Conservation (phyloP, 2,888 invertebrate genomes). For the Drosophila peninsularis region DNA sequence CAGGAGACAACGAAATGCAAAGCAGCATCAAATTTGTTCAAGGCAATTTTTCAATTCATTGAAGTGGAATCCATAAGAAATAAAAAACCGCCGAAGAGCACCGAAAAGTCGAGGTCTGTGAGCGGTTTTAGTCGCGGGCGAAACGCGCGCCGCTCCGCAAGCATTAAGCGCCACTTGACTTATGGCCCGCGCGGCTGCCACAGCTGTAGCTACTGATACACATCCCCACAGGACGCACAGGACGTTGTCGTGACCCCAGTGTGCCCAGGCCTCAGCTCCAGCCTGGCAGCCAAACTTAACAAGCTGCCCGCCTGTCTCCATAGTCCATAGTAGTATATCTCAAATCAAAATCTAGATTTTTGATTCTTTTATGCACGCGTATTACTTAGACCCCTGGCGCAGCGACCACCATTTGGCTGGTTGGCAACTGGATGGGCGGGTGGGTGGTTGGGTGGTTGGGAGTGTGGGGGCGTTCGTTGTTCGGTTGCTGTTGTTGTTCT, state of each 20-base stretch:
- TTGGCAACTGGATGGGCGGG: too few species aligned
- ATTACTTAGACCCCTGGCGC: constrained; percentile 46
- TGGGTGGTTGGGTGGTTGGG: neutral
- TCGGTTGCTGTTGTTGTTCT: constrained; percentile 7
- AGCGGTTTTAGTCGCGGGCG: constrained; percentile 52
- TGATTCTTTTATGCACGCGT: constrained; percentile 74
- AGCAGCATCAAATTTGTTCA: constrained; percentile 74
- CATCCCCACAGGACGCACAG: constrained; percentile 30
- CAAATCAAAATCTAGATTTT: constrained; percentile 77
- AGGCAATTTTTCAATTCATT: constrained; percentile 80
- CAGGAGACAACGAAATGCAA: constrained; percentile 63
- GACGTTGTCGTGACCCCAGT: constrained; percentile 24
- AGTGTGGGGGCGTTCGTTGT: constrained; percentile 27
- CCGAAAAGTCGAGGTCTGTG: constrained; percentile 27
- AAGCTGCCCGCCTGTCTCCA: constrained; percentile 39
- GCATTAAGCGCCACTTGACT: constrained; percentile 74
- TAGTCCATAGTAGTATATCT: constrained; percentile 59
- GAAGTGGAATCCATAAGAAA: constrained; percentile 77
- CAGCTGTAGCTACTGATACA: constrained; percentile 34
- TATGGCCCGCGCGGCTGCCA: constrained; percentile 43
- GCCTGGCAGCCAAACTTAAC: constrained; percentile 18
- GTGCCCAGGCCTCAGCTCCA: neutral
- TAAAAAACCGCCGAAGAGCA: constrained; percentile 20
- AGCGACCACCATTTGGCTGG: constrained; percentile 23
- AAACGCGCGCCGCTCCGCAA: constrained; percentile 44